phyloP scores from a whole-genome alignment of 2,888 invertebrate genomes.

The Cantharis rustica region DNA sequence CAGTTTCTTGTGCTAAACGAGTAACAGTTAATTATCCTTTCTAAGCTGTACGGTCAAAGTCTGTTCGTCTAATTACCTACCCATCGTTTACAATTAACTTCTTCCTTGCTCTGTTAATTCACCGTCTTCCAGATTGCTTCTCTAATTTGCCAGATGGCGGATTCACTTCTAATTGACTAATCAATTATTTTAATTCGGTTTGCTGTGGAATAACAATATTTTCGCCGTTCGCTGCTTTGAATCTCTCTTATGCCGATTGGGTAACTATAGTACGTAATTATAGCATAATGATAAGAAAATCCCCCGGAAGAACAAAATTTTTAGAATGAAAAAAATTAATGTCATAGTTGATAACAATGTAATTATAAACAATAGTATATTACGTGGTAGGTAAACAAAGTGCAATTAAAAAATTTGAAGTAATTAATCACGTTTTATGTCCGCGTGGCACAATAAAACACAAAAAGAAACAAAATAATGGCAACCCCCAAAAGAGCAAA shows the following conservation, averaged over 20 bases:
- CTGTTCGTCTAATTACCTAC: conserved; percentile 24
- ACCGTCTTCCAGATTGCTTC: not conserved
- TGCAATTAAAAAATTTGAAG: not conserved
- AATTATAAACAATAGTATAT: not conserved
- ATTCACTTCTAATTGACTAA: not conserved
- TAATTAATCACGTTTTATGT: not conserved
- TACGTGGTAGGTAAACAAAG: not conserved
- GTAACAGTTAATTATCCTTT: conserved; percentile 23
- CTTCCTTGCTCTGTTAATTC: conserved; percentile 27
- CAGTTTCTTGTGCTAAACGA: conserved; percentile 12
- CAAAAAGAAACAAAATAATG: not conserved
- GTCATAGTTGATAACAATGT: not conserved
- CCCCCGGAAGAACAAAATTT: no score
- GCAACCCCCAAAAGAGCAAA: not conserved
- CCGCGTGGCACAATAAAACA: not conserved
- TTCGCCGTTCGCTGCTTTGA: not conserved
- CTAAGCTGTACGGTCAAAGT: conserved; percentile 10
- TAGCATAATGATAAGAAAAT: no score
- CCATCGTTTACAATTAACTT: conserved; percentile 28
- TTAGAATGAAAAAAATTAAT: no score
- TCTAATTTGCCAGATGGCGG: not conserved
- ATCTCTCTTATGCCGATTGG: not conserved
- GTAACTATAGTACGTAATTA: no score
- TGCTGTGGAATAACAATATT: not conserved
- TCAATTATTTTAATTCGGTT: not conserved